phyloP scores from a whole-genome alignment of 2,797 vertebrate genomes.

The Clamator glandarius region DNA sequence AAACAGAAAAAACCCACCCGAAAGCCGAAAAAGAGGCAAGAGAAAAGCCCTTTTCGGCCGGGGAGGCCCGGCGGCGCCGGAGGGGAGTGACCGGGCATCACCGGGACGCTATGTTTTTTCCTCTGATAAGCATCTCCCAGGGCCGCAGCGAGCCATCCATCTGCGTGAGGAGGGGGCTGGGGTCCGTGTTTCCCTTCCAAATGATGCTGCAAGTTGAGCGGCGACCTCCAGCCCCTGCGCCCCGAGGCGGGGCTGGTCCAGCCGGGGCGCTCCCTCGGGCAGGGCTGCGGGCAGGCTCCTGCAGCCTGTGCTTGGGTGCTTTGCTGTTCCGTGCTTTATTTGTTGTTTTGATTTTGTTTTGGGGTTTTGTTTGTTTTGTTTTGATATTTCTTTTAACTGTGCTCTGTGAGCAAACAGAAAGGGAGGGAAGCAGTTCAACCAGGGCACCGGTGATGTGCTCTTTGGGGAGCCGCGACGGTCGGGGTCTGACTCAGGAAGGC shows the following conservation, averaged over 20 bases:
- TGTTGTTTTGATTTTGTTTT: neutral
- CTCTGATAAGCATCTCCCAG: neutral
- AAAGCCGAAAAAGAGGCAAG: fast-evolving
- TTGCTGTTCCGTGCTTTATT: fast-evolving
- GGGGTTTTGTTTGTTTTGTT: neutral
- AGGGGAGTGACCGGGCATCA: neutral
- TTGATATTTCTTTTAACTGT: neutral
- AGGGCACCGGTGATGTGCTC: neutral
- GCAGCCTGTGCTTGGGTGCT: neutral
- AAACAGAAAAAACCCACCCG: neutral
- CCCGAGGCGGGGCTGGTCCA: too few species aligned
- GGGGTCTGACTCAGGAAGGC: neutral
- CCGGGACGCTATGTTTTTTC: neutral
- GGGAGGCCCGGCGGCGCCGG: neutral
- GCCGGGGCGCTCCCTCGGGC: fast-evolving
- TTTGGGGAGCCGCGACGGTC: neutral
- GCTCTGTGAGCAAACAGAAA: neutral
- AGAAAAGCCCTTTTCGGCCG: neutral
- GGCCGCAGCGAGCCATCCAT: neutral
- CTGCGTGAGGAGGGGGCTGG: neutral
- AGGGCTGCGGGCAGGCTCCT: neutral
- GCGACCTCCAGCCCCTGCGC: neutral
- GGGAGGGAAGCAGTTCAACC: neutral
- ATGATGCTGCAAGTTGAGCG: neutral
- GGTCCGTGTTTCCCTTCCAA: neutral